Percentiles rank a stretch among this genome's conserved stretches.
Evolutionary conservation across 2,113 vertebrate genomes (phyloP).

Genomic region (Pagrus major): DNA sequence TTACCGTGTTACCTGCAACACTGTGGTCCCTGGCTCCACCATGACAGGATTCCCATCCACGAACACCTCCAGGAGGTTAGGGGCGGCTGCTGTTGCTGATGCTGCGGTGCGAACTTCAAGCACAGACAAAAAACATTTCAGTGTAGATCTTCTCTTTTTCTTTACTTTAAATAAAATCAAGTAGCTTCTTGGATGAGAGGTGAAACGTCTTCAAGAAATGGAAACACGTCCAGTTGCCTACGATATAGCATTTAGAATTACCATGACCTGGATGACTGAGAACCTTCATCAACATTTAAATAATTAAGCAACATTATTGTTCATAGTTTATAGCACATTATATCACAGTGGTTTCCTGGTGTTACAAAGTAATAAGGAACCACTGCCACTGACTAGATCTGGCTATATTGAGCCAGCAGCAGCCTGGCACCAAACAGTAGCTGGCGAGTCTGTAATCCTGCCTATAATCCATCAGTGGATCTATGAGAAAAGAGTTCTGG

Average conservation of each 20-base stretch:
- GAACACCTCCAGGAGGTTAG: slow-evolving; percentile 93
- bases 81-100: slow-evolving; percentile 83
- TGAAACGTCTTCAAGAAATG: too few relatives aligned
- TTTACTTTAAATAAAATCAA: too few relatives aligned
- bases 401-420: slow-evolving; percentile 32
- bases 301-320: too few relatives aligned
- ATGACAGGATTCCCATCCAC: slow-evolving; percentile 91
- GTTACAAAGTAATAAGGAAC: background rate
- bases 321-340: background rate
- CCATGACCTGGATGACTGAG: too few relatives aligned
- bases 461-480: slow-evolving; percentile 51
- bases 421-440: slow-evolving; percentile 37
- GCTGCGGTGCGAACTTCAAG: slow-evolving; percentile 82
- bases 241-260: too few relatives aligned
- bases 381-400: background rate
- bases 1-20: slow-evolving; percentile 89
- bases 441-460: slow-evolving; percentile 65
- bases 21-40: slow-evolving; percentile 95
- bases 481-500: slow-evolving; percentile 15
- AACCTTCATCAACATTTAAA: background rate
- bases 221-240: too few relatives aligned
- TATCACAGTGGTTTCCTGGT: background rate
- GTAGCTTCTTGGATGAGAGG: too few relatives aligned
- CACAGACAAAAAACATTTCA: slow-evolving; percentile 9
- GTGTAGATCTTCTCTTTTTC: background rate